phyloP scores from a whole-genome alignment of 2,888 invertebrate species.

The Dryocosmus kuriphilus region DNA sequence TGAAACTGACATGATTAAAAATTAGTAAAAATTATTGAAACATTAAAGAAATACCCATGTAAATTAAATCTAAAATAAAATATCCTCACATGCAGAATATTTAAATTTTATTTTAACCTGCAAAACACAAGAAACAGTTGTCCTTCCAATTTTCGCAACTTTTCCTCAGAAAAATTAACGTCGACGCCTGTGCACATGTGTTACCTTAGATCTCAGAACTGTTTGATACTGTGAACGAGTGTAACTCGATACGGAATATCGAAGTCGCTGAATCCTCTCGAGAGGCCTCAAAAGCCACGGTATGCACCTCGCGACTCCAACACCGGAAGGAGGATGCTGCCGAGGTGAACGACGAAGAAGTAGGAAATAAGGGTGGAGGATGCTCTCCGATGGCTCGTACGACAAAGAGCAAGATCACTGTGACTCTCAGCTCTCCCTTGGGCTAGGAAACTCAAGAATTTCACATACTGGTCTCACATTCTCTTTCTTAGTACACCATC shows the following conservation, averaged over 20 bases:
- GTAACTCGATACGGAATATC: slow-evolving; percentile 71
- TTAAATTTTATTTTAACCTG: background rate
- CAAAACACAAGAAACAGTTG: background rate
- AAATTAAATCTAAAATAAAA: background rate
- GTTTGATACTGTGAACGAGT: slow-evolving; percentile 59
- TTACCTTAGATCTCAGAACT: slow-evolving; percentile 34
- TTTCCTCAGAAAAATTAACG: slow-evolving; percentile 18
- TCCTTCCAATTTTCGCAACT: background rate
- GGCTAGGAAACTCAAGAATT: slow-evolving; percentile 57
- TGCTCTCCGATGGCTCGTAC: slow-evolving; percentile 68
- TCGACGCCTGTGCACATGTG: slow-evolving; percentile 11
- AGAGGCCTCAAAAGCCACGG: slow-evolving; percentile 66
- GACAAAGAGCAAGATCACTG: slow-evolving; percentile 75
- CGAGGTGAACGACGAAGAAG: slow-evolving; percentile 47
- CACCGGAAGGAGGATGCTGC: slow-evolving; percentile 53
- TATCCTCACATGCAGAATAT: background rate
- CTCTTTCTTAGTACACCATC: slow-evolving; percentile 41
- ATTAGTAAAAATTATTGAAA: too few species aligned
- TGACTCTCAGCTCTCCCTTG: slow-evolving; percentile 70
- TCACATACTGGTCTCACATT: slow-evolving; percentile 58
- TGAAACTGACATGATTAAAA: too few species aligned
- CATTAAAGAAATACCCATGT: too few species aligned
- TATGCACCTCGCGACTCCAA: slow-evolving; percentile 64
- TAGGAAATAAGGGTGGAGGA: slow-evolving; percentile 58
- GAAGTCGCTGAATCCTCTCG: slow-evolving; percentile 60